A percentile compares a stretch with the other conserved stretches of the same genome.
Conservation (phyloP, 2,113 vertebrate genomes). For the Coracopsis vasa region DNA sequence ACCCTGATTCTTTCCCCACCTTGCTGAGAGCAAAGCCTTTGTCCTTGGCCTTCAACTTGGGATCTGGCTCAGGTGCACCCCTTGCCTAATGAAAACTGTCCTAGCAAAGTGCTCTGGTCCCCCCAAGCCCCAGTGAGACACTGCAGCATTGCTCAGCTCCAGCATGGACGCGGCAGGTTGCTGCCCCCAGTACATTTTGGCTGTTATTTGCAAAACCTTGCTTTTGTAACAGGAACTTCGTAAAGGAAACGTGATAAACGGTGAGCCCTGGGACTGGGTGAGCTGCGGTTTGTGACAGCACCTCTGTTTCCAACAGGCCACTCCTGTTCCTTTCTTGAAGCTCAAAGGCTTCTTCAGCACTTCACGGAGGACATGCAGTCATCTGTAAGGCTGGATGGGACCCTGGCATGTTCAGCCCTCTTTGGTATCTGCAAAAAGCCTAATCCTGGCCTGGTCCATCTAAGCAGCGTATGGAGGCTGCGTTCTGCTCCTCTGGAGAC, state of each 20-base stretch:
- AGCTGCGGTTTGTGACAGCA: neutral
- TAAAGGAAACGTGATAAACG: fast-evolving
- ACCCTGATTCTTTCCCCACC: neutral
- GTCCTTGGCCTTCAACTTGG: neutral
- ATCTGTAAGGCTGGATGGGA: neutral
- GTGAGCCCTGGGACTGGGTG: fast-evolving
- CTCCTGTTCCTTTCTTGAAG: fast-evolving
- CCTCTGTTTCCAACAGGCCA: neutral
- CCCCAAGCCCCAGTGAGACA: fast-evolving
- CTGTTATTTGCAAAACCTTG: neutral
- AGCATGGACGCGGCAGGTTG: fast-evolving
- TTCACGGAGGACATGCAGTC: fast-evolving
- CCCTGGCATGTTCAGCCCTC: fast-evolving
- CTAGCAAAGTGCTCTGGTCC: fast-evolving
- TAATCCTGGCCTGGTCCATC: neutral
- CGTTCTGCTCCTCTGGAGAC: neutral
- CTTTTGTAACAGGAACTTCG: constrained; percentile 22
- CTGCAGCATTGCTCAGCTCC: fast-evolving
- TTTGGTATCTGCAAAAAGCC: neutral
- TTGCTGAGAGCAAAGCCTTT: neutral
- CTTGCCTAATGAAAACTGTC: neutral
- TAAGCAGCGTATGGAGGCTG: neutral
- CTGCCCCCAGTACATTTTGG: fast-evolving
- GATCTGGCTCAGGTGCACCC: fast-evolving
- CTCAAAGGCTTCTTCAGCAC: fast-evolving